These are phyloP conservation scores for Ceratina calcarata DNA, from an alignment of 1,140 invertebrate genomes.

Conservation along the genomic window DNA sequence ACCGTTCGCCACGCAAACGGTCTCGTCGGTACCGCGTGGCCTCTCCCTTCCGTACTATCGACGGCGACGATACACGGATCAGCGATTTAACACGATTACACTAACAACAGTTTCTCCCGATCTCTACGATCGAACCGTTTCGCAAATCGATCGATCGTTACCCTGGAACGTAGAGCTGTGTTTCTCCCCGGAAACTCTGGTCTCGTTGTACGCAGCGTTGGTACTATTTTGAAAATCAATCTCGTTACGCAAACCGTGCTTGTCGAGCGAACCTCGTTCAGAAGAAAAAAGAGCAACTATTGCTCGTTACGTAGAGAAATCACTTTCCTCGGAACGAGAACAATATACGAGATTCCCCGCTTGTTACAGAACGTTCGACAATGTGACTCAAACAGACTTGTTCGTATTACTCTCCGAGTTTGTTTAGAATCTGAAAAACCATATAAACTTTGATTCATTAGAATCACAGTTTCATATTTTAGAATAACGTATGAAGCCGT, in stretches of 20 bases:
- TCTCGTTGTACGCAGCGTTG: not conserved
- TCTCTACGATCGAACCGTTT: not conserved
- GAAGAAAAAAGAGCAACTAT: not conserved
- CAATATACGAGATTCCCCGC: not conserved
- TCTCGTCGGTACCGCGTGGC: not conserved
- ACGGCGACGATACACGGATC: constrained; percentile 13
- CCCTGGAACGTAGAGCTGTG: too few relatives aligned
- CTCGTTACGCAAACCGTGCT: not conserved
- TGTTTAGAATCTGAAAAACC: not conserved
- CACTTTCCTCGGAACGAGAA: not conserved
- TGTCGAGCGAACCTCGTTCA: not conserved
- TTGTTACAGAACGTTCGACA: not conserved
- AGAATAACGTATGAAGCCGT: not conserved
- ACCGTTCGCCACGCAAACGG: not conserved
- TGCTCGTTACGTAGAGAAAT: constrained; percentile 1
- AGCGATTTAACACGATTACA: constrained; percentile 7
- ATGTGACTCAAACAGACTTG: not conserved
- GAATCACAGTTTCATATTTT: not conserved
- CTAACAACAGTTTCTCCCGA: not conserved
- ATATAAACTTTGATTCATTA: too few relatives aligned
- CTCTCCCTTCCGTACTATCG: constrained; percentile 1
- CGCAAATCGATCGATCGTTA: not conserved
- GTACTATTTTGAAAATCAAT: not conserved
- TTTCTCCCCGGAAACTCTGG: not conserved
- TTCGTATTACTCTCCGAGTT: too few relatives aligned